Evolutionary conservation across 2,888 invertebrate species (phyloP).

Genomic region (Acronicta psi): DNA sequence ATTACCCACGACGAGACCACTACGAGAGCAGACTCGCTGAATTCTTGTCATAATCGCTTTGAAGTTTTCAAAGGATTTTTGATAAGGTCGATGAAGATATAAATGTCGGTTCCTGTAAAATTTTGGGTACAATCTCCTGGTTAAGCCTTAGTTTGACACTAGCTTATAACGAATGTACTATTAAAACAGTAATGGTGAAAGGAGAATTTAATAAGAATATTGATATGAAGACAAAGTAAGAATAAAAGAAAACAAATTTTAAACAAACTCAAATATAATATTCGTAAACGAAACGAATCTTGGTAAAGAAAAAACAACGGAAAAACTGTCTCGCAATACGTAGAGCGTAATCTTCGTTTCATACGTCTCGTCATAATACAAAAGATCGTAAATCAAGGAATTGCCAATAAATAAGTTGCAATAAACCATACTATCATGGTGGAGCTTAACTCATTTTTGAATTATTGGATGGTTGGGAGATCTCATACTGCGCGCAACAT

Average conservation of each 20-base stretch:
- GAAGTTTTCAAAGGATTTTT: constrained; percentile 50
- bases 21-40: constrained; percentile 65
- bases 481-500: constrained; percentile 80
- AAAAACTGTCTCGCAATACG: constrained; percentile 30
- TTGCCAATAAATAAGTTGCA: constrained; percentile 71
- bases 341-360: constrained; percentile 47
- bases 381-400: constrained; percentile 67
- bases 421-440: constrained; percentile 74
- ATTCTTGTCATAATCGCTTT: constrained; percentile 70
- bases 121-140: no score
- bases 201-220: no score
- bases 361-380: constrained; percentile 61
- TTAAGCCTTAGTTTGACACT: no score
- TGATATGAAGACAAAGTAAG: neutral
- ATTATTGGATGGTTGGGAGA: constrained; percentile 76
- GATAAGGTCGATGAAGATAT: constrained; percentile 38
- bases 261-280: neutral
- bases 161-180: neutral
- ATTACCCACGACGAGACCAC: constrained; percentile 71
- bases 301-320: constrained; percentile 9
- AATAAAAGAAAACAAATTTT: neutral
- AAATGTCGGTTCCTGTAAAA: constrained; percentile 30
- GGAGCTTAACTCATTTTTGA: constrained; percentile 80
- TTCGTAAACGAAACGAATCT: constrained; percentile 12
- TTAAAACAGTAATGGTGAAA: no score